Evolutionary conservation across 2,888 invertebrate species (phyloP), one percentile per base, ranked within the genome.

Genomic region (Falcaria lacertinaria): DNA sequence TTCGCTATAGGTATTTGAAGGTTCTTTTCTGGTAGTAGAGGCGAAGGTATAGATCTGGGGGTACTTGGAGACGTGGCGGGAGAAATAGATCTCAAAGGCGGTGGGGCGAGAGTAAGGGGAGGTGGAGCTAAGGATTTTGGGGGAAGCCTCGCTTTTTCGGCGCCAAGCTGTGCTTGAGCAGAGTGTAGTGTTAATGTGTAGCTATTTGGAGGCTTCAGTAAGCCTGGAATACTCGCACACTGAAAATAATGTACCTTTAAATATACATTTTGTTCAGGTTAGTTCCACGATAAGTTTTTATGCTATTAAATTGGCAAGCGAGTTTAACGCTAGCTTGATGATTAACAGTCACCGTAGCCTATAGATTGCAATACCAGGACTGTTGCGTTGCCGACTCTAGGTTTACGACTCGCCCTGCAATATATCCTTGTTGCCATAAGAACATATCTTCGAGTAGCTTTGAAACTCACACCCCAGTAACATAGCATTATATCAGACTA

Each of bases 151-250:
- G 89, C 88, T 52, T 89, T 89, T 41, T 89, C 89, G 15, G 86
- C 49, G 14, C 85, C 69, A 42, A 88, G 63, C 41, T 81, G 81
- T 2, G 81, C 72, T 40, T 81, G 76, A 11, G 84, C 83, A 1
- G 86, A 84, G 48, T 89, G 89, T 0, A 90, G 72, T 1, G 90
- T 90, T 41, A 90, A 48, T 0, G 89, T 89, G 51, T 89, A 85
- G 58, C 91, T 91, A 64, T 92, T 91, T 28, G 94, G 93, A 13
- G 93, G 93, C 60, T 93, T 94, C 39, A 94, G 74, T 42, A 94
- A 80, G 6, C 93, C 93, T 45, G 93, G 92, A 63, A 92, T 91
- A 58, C 92, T 93, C 58, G 83, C 64, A 54, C 91, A 91, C 86
- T 91, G 78, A 39, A 84, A 85, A 48, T 35, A 48, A 38, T 5